Conservation (phyloP, 2,113 vertebrate species). For the Beaufortia kweichowensis region DNA sequence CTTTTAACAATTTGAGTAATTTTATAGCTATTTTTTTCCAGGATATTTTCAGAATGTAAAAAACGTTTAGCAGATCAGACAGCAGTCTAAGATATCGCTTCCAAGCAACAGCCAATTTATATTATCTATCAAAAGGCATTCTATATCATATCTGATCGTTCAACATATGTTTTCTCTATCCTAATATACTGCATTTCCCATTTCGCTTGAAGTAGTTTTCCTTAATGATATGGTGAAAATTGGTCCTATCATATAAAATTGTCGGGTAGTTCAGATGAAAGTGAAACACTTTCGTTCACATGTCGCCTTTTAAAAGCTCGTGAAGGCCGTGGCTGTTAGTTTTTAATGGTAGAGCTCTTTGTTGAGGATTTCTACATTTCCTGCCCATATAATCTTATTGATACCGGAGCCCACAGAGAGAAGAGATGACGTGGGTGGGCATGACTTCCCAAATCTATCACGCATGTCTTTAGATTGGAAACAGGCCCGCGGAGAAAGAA, state of each 20-base stretch:
- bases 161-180: not conserved
- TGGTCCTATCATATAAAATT: slow-evolving; percentile 7
- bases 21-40: too few relatives aligned
- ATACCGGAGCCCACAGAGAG: slow-evolving; percentile 64
- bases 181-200: not conserved
- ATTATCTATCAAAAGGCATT: not conserved
- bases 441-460: slow-evolving; percentile 76
- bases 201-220: not conserved
- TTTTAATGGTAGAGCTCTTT: slow-evolving; percentile 72
- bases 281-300: slow-evolving; percentile 61
- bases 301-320: slow-evolving; percentile 48
- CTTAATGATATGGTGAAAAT: slow-evolving; percentile 20
- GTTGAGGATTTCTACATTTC: slow-evolving; percentile 76
- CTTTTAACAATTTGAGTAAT: too few relatives aligned
- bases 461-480: slow-evolving; percentile 76
- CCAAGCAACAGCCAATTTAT: not conserved
- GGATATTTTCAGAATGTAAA: too few relatives aligned
- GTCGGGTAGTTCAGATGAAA: slow-evolving; percentile 59
- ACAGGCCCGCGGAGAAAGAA: slow-evolving; percentile 63
- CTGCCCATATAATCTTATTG: slow-evolving; percentile 72
- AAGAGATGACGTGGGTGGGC: slow-evolving; percentile 73
- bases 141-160: not conserved
- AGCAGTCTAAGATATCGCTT: not conserved
- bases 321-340: slow-evolving; percentile 68
- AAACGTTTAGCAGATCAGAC: not conserved